Conservation (phyloP, 2,797 vertebrate genomes). For the Poliocrania exsul region DNA sequence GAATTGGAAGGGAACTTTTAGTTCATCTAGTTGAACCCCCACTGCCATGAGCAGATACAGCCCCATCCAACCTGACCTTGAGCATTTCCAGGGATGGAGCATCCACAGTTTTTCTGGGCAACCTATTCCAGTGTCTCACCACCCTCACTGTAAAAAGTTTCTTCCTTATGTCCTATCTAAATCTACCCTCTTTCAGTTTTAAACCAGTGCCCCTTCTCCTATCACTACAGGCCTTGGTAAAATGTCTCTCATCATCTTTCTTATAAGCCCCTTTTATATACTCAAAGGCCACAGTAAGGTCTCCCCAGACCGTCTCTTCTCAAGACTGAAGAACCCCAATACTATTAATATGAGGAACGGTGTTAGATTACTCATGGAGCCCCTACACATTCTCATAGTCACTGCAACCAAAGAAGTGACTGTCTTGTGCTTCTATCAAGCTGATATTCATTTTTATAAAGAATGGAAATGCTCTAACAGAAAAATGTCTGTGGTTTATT, state of each 20-base stretch:
- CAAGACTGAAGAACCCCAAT: background rate
- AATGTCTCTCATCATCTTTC: background rate
- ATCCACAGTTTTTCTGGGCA: background rate
- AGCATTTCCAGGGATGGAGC: background rate
- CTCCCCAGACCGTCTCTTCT: background rate
- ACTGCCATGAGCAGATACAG: background rate
- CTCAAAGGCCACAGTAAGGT: background rate
- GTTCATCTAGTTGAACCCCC: no score
- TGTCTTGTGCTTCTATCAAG: background rate
- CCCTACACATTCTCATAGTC: background rate
- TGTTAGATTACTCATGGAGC: background rate
- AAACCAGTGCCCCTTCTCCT: background rate
- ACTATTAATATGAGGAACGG: rapidly evolving
- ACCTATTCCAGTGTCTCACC: background rate
- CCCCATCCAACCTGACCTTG: background rate
- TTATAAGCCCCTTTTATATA: background rate
- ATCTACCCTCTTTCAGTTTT: background rate
- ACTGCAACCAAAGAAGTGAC: background rate
- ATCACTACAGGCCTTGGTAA: background rate
- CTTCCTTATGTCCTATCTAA: background rate
- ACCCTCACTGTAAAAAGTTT: background rate
- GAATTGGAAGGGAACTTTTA: background rate
- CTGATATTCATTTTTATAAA: background rate
- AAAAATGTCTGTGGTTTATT: background rate
- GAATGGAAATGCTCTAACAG: background rate